These are phyloP conservation scores for Stomatorhinus walkeri DNA, from an alignment of 2,797 vertebrate species.

Conservation along the genomic window DNA sequence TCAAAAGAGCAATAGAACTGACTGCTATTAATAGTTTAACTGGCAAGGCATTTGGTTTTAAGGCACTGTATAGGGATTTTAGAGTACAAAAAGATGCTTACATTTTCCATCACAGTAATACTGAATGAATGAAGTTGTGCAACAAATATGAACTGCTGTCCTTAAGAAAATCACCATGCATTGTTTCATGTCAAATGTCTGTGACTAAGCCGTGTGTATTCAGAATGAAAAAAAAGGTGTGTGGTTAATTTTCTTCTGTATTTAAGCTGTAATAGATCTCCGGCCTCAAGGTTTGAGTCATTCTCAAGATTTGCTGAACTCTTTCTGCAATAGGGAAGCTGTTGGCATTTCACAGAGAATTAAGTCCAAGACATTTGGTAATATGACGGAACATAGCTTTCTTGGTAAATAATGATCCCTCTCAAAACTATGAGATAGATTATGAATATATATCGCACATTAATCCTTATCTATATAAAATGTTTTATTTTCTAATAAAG, in stretches of 20 bases:
- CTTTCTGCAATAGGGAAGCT: neutral
- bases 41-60: neutral
- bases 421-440: conserved; percentile 34
- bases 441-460: neutral
- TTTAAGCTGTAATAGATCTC: neutral
- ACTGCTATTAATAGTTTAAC: neutral
- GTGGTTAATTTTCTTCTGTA: neutral
- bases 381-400: conserved; percentile 24
- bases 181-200: neutral
- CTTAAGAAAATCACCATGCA: neutral
- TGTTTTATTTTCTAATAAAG: neutral
- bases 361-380: conserved; percentile 33
- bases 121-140: neutral
- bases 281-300: neutral
- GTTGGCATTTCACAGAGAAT: neutral
- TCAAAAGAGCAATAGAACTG: neutral
- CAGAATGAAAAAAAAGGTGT: neutral
- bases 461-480: neutral
- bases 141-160: neutral
- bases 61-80: neutral
- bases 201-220: neutral
- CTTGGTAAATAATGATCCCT: conserved; percentile 57
- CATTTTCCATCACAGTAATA: neutral
- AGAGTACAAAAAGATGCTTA: neutral
- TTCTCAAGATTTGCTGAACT: neutral